phyloP scores from a whole-genome alignment of 1,140 invertebrate species.

The Nautilus pompilius region DNA sequence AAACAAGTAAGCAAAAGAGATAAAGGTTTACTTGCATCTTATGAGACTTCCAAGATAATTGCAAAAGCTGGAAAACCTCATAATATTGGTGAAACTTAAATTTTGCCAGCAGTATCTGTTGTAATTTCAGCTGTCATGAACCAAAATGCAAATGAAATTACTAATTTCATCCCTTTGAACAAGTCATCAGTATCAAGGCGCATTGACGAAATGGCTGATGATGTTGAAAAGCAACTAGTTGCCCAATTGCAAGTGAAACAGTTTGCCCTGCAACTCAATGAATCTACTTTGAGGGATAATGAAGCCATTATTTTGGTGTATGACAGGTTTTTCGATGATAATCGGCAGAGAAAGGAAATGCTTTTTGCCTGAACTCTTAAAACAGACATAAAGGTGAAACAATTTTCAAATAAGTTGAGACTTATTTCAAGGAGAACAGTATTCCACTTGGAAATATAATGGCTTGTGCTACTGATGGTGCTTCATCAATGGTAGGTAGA shows the following conservation, averaged over 20 bases:
- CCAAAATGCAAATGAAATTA: background rate
- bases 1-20: background rate
- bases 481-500: background rate
- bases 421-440: background rate
- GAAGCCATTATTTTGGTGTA: background rate
- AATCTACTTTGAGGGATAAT: background rate
- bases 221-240: background rate
- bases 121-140: background rate
- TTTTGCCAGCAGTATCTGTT: background rate
- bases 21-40: background rate
- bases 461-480: background rate
- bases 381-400: background rate
- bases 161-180: background rate
- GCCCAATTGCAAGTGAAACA: background rate
- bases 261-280: background rate
- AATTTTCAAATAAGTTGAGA: background rate
- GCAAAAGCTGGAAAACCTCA: conserved; percentile 1
- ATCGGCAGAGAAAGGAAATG: background rate
- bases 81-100: background rate
- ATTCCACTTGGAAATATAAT: background rate
- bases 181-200: background rate
- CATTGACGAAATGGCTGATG: background rate
- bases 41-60: background rate
- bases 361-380: background rate
- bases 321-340: background rate